Evolutionary conservation across 2,888 invertebrate genomes (phyloP).

Genomic region (Elmis aenea): DNA sequence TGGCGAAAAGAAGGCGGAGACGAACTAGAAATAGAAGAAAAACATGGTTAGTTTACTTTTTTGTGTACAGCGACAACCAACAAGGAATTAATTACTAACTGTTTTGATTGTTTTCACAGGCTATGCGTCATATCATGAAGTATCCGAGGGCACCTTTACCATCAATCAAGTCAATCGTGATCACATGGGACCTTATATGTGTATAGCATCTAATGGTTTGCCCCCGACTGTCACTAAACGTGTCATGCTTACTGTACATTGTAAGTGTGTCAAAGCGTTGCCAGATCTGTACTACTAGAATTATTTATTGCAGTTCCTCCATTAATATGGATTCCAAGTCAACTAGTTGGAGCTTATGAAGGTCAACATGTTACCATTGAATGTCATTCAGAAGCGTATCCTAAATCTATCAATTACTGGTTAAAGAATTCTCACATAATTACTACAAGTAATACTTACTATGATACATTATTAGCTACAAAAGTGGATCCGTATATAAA

Average conservation of each 20-base stretch:
- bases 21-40: no score
- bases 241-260: slow-evolving; percentile 79
- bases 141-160: no score
- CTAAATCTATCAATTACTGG: slow-evolving; percentile 66
- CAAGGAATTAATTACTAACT: no score
- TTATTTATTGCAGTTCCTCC: slow-evolving; percentile 59
- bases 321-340: slow-evolving; percentile 63
- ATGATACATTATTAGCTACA: neutral
- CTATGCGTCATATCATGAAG: no score
- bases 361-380: slow-evolving; percentile 60
- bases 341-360: slow-evolving; percentile 59
- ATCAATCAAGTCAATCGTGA: slow-evolving; percentile 68
- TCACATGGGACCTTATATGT: slow-evolving; percentile 76
- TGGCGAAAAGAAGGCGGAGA: slow-evolving; percentile 76
- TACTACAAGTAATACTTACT: neutral
- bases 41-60: no score
- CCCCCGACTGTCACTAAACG: slow-evolving; percentile 86
- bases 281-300: no score
- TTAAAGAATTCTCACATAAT: slow-evolving; percentile 42
- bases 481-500: no score
- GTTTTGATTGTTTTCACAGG: no score
- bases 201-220: slow-evolving; percentile 78
- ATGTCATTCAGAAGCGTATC: slow-evolving; percentile 65
- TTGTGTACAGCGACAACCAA: no score
- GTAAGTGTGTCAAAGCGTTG: no score